Evolutionary conservation across 53 echinoderm and acorn worm species (phyloP).

Genomic region (Actinopyga echinites): DNA sequence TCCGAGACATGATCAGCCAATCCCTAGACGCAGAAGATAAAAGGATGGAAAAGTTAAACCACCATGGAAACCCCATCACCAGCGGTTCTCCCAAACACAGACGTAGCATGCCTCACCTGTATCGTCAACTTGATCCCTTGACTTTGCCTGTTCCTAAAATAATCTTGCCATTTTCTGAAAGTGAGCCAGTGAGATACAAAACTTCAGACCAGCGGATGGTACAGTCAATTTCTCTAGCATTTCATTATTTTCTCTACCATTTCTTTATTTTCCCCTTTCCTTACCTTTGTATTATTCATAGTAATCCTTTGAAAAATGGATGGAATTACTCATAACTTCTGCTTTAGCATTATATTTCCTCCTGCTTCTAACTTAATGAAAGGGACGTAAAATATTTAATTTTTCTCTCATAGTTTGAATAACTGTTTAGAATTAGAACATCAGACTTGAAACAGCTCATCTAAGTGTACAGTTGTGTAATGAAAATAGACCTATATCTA

Average conservation of each 20-base stretch:
- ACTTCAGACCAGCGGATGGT: conserved; percentile 93
- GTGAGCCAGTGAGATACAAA: conserved; percentile 80
- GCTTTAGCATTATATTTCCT: no score
- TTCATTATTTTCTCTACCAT: background rate
- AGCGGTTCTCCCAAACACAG: background rate
- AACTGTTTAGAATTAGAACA: no score
- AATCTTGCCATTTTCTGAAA: conserved; percentile 92
- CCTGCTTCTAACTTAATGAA: no score
- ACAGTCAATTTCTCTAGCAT: conserved; percentile 11
- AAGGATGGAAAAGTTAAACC: conserved; percentile 47
- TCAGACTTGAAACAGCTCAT: no score
- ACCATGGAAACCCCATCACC: conserved; percentile 43
- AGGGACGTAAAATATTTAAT: no score
- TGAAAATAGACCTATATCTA: no score
- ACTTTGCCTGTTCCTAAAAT: conserved; percentile 90
- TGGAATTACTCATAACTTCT: no score
- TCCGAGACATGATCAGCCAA: conserved; percentile 65
- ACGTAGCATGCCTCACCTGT: background rate
- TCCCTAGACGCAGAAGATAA: conserved; percentile 45
- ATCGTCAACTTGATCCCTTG: conserved; percentile 67
- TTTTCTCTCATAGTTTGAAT: no score
- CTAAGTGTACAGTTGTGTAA: no score
- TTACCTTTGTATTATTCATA: no score
- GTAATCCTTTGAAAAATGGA: no score
- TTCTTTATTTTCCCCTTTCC: background rate